Percentiles rank a stretch among this genome's conserved stretches.
Evolutionary conservation across 1,140 invertebrate species (phyloP).

Genomic region (Drosophila simulans): DNA sequence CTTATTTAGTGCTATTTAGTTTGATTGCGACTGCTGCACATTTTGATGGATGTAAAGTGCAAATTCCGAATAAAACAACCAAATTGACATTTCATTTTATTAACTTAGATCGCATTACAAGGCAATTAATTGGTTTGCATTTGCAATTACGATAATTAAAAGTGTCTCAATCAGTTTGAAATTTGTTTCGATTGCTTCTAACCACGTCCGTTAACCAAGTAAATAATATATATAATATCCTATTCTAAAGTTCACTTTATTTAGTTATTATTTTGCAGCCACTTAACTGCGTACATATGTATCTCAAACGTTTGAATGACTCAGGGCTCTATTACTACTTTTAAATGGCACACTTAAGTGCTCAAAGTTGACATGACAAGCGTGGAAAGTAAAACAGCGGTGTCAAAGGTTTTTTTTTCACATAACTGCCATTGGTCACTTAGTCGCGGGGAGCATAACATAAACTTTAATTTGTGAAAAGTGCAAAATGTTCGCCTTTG

Average conservation of each 20-base stretch:
- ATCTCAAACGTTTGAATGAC: not conserved
- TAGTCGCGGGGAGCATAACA: conserved; percentile 10
- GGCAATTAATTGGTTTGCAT: conserved; percentile 55
- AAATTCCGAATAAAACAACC: conserved; percentile 19
- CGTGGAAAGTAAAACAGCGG: conserved; percentile 2
- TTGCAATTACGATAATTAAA: conserved; percentile 19
- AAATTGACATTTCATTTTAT: conserved; percentile 19
- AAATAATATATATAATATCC: not conserved
- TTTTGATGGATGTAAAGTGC: conserved; percentile 47
- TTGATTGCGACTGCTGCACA: conserved; percentile 21
- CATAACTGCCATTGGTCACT: conserved; percentile 23
- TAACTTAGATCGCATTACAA: conserved; percentile 25
- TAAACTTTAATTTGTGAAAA: conserved; percentile 31
- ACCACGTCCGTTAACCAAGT: not conserved
- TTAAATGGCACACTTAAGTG: conserved; percentile 11
- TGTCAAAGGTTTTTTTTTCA: conserved; percentile 18
- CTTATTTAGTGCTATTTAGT: conserved; percentile 21
- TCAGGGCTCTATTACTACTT: not conserved
- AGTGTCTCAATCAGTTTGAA: conserved; percentile 2
- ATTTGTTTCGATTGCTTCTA: not conserved
- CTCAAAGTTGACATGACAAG: conserved; percentile 4
- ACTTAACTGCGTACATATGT: not conserved
- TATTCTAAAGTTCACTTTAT: not conserved
- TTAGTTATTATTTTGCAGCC: not conserved
- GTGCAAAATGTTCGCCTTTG: not conserved